Conservation (phyloP, 2,113 vertebrate genomes). For the Hipposideros armiger region DNA sequence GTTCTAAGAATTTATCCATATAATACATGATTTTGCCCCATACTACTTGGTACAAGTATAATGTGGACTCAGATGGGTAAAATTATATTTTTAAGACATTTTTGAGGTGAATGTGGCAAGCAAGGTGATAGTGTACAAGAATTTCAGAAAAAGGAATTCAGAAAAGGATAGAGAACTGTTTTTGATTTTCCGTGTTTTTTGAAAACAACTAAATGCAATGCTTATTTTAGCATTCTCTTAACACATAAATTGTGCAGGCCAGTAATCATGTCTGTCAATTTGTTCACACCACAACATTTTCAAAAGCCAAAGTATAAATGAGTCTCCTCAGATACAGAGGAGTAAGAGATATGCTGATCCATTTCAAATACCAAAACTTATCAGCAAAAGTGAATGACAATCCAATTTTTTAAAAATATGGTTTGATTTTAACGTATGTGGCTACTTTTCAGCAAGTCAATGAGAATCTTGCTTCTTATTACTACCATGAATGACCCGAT, state of each 20-base stretch:
- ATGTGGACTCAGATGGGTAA: not conserved
- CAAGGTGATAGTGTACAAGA: not conserved
- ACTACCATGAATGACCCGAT: not conserved
- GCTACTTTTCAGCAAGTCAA: not conserved
- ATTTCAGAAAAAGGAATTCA: not conserved
- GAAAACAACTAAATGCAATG: not conserved
- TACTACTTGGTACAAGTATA: not conserved
- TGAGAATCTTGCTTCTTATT: not conserved
- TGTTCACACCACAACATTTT: not conserved
- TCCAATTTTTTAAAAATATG: not conserved
- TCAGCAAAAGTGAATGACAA: not conserved
- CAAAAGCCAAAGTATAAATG: not conserved
- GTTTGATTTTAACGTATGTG: not conserved
- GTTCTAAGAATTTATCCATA: not conserved
- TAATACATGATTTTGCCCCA: not conserved
- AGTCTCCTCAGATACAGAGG: not conserved
- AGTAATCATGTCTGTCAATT: not conserved
- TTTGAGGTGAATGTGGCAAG: not conserved
- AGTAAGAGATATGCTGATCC: not conserved
- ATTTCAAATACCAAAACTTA: not conserved
- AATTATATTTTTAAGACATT: not conserved
- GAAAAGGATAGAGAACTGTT: not conserved
- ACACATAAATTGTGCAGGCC: not conserved
- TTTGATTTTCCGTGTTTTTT: not conserved
- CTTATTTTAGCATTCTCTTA: not conserved